Evolutionary conservation across 2,113 vertebrate genomes (phyloP).

Genomic region (Noctilio leporinus): DNA sequence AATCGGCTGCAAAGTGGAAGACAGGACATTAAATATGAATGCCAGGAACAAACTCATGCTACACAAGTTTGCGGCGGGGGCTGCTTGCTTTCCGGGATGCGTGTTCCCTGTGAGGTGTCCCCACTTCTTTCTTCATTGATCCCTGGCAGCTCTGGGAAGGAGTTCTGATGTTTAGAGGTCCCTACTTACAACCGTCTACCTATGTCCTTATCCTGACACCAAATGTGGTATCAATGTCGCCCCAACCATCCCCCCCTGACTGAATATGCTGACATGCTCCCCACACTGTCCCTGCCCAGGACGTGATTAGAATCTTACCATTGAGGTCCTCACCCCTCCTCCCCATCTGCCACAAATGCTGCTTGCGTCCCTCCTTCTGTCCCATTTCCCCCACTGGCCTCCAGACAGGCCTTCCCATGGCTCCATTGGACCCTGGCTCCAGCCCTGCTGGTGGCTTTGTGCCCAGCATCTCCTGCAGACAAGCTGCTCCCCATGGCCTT

Average conservation of each 20-base stretch:
- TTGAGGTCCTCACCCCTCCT: no score
- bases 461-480: background rate
- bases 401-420: background rate
- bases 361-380: background rate
- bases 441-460: background rate
- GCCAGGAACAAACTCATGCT: conserved; percentile 33
- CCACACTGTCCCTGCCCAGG: background rate
- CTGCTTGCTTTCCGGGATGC: background rate
- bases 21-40: conserved; percentile 64
- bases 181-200: background rate
- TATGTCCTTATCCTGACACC: background rate
- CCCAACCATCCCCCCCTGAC: background rate
- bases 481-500: background rate
- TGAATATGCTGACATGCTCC: background rate
- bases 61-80: background rate
- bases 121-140: background rate
- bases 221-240: background rate
- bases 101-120: background rate
- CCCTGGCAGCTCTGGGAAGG: background rate
- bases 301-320: background rate
- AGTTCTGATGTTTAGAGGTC: background rate
- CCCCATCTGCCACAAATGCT: background rate
- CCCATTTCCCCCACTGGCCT: background rate
- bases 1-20: conserved; percentile 47
- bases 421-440: background rate